Evolutionary conservation across 2,888 invertebrate species (phyloP).

Genomic region (Eupithecia subfuscata): DNA sequence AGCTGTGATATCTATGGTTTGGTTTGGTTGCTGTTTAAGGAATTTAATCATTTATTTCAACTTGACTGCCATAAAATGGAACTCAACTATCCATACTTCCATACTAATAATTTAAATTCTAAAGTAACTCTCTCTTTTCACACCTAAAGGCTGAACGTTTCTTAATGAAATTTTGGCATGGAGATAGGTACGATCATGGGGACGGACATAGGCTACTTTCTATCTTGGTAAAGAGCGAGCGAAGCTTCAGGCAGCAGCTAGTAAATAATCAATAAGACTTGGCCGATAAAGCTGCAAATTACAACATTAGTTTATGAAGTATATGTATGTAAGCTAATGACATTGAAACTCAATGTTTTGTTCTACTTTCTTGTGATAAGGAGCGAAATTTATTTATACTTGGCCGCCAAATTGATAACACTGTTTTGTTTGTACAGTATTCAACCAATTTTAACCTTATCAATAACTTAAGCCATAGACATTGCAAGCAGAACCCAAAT

Average conservation of each 20-base stretch:
- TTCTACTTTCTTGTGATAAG: neutral
- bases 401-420: neutral
- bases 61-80: neutral
- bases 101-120: no score
- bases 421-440: constrained; percentile 1
- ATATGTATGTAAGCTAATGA: neutral
- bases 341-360: constrained; percentile 2
- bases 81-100: neutral
- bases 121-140: no score
- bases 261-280: neutral
- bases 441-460: neutral
- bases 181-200: no score
- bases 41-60: neutral
- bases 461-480: neutral
- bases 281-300: neutral
- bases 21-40: neutral
- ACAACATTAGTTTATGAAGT: neutral
- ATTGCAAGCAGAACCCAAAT: no score
- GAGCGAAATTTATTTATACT: neutral
- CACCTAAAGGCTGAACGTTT: no score
- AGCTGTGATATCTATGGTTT: constrained; percentile 27
- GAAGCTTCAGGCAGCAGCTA: no score
- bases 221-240: no score
- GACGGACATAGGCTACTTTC: no score
- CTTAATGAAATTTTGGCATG: no score